These are phyloP conservation scores for Pogonognathellus flavescens DNA, from an alignment of 1,140 invertebrate genomes.

Conservation along the genomic window DNA sequence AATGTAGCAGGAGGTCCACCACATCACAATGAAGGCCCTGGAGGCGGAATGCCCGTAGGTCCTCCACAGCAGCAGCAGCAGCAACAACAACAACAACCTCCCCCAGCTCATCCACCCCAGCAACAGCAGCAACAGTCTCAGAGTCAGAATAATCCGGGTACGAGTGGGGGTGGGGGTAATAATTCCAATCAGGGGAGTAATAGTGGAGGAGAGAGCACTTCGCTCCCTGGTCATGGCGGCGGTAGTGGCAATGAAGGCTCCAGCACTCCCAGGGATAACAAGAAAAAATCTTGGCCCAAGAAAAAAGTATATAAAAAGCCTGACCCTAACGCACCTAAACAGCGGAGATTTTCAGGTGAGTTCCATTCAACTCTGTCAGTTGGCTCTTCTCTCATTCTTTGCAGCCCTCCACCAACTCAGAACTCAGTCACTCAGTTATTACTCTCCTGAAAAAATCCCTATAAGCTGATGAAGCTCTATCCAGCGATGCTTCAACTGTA, in stretches of 20 bases:
- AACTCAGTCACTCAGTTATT: not conserved
- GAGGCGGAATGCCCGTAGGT: constrained; percentile 61
- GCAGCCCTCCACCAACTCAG: not conserved
- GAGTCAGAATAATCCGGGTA: constrained; percentile 55
- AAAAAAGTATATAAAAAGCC: constrained; percentile 68
- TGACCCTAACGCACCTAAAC: constrained; percentile 67
- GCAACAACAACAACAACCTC: constrained; percentile 65
- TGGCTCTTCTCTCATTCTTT: constrained; percentile 10
- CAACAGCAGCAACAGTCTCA: constrained; percentile 64
- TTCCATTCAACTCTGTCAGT: constrained; percentile 24
- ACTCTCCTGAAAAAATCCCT: constrained; percentile 1
- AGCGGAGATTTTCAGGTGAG: constrained; percentile 67
- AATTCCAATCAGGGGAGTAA: constrained; percentile 66
- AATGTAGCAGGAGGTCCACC: constrained; percentile 54
- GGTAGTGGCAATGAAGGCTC: constrained; percentile 53
- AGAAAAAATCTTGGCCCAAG: constrained; percentile 67
- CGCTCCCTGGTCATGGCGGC: constrained; percentile 56
- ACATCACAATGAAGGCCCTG: constrained; percentile 62
- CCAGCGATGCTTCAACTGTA: not conserved
- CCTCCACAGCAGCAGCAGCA: constrained; percentile 60
- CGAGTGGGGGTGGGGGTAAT: constrained; percentile 58
- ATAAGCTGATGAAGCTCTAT: not conserved
- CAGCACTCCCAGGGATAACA: constrained; percentile 54
- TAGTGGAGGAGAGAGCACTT: constrained; percentile 60
- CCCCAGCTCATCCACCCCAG: constrained; percentile 63